Evolutionary conservation across 2,888 invertebrate genomes (phyloP).

Genomic region (Sinohyriopsis cumingii): DNA sequence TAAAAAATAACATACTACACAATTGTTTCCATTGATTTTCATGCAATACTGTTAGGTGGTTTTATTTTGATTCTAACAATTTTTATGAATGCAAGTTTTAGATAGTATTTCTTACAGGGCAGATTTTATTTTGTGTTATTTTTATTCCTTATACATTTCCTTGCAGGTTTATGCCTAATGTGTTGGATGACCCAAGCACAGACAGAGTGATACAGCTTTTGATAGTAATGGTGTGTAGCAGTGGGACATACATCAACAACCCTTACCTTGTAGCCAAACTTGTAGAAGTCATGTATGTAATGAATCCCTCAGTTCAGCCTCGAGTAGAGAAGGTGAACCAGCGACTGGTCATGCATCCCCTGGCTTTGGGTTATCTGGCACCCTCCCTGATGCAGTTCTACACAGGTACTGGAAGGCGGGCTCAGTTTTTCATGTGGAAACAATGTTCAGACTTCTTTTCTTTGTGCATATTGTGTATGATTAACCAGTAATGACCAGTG

Average conservation of each 20-base stretch:
- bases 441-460: too few relatives aligned
- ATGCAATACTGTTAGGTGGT: too few relatives aligned
- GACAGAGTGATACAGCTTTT: conserved; percentile 86
- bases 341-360: conserved; percentile 89
- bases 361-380: conserved; percentile 86
- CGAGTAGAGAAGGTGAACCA: conserved; percentile 76
- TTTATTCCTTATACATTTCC: neutral
- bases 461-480: too few relatives aligned
- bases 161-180: conserved; percentile 54
- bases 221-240: conserved; percentile 91
- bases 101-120: too few relatives aligned
- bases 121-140: too few relatives aligned
- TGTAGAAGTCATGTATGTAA: conserved; percentile 83
- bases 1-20: too few relatives aligned
- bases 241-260: conserved; percentile 92
- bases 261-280: conserved; percentile 97
- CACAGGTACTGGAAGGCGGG: conserved; percentile 76
- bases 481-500: too few relatives aligned
- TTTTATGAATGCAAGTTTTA: too few relatives aligned
- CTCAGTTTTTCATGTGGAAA: neutral
- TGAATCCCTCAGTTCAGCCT: conserved; percentile 75
- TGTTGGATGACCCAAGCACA: conserved; percentile 55
- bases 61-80: too few relatives aligned
- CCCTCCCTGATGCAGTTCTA: conserved; percentile 98
- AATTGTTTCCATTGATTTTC: too few relatives aligned